Evolutionary conservation across 2,888 invertebrate genomes (phyloP), one percentile per base, ranked within the genome.

Genomic region (Lasioglossum malachurum): DNA sequence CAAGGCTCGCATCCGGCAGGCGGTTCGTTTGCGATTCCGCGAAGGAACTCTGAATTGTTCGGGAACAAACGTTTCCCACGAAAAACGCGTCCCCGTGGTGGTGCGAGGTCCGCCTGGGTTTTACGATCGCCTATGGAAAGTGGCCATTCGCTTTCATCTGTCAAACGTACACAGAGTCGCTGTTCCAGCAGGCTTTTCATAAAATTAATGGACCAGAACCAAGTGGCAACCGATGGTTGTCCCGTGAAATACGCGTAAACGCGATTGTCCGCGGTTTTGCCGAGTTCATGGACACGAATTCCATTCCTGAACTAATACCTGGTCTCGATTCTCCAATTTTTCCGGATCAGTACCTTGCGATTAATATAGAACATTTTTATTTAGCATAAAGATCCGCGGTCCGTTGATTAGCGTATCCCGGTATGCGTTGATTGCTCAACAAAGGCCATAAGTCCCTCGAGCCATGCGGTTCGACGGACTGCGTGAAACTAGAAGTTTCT

Each of bases 111-210:
- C 35, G 75, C n/a, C 35, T 12, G 46, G 53, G n/a, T 87, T 91
- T 91, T 88, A 88, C 83, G 88, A 86, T 84, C 67, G 74, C 38
- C 35, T 78, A 77, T 91, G 89, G 90, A 91, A 91, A 91, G 90
- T 84, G 71, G 35, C 49, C 71, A 38, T 77, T 67, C 76, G 75
- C 84, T 90, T 89, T 90, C 86, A 72, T 90, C 78, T 77, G 80
- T 78, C 75, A 75, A 46, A 72, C 57, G 44, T 77, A 60, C 81
- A 84, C 72, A 73, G 23, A 67, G 49, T 67, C 35, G 38, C 57
- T 12, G 10, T 79, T 81, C 44, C 31, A 16, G 4, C 31, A 64
- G 60, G 31, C 41, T 64, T 76, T 75, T 82, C 77, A 49, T 44
- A 41, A 83, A 73, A 90, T 78, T 85, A 75, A 81, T 69, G 83